Conservation (phyloP, 2,797 vertebrate species). For the Enteromius mattozi region DNA sequence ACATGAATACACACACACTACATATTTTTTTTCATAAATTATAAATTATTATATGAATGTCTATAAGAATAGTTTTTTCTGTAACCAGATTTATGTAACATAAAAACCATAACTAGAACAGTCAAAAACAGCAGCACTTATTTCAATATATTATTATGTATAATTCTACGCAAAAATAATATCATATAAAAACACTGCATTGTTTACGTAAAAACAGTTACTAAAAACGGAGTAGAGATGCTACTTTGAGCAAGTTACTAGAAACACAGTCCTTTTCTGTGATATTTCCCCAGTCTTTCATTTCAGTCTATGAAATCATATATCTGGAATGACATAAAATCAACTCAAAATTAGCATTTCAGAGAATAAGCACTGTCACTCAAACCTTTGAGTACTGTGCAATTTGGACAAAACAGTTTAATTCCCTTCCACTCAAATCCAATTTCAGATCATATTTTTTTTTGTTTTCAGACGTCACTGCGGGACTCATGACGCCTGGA, state of each 20-base stretch:
- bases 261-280: not conserved
- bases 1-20: no score
- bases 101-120: not conserved
- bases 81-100: not conserved
- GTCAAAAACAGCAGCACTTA: not conserved
- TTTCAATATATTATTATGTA: not conserved
- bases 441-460: not conserved
- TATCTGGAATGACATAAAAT: conserved; percentile 9
- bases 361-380: not conserved
- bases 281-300: not conserved
- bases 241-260: not conserved
- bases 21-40: no score
- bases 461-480: conserved; percentile 19
- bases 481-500: conserved; percentile 22
- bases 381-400: not conserved
- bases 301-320: not conserved
- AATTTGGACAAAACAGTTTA: conserved; percentile 6
- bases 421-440: conserved; percentile 11
- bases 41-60: no score
- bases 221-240: not conserved
- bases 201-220: no score
- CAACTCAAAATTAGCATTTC: conserved; percentile 5
- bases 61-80: not conserved
- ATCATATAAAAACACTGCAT: not conserved
- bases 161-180: not conserved